These are phyloP conservation scores for Syngnathus acus DNA, from an alignment of 2,797 vertebrate species.

Conservation along the genomic window DNA sequence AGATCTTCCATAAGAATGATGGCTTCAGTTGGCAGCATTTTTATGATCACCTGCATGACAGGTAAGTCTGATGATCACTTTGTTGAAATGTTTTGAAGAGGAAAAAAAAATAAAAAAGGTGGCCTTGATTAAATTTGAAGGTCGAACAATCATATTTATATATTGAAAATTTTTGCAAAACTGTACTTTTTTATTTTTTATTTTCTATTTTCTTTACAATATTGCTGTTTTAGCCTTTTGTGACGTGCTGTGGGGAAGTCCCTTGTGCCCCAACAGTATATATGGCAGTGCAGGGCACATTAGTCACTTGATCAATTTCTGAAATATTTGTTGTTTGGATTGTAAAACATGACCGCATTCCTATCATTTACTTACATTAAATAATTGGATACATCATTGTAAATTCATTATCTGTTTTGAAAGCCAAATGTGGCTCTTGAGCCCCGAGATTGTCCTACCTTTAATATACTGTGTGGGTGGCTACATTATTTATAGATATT, in stretches of 20 bases:
- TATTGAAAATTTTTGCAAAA: not conserved
- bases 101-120: conserved; percentile 10
- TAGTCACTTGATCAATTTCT: too few species aligned
- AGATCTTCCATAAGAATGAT: conserved; percentile 22
- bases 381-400: too few species aligned
- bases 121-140: not conserved
- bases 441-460: too few species aligned
- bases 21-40: conserved; percentile 7
- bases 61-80: not conserved
- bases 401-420: too few species aligned
- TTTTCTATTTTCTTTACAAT: not conserved
- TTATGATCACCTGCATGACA: conserved; percentile 34
- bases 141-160: not conserved
- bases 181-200: too few species aligned
- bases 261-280: not conserved
- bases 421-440: too few species aligned
- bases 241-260: not conserved
- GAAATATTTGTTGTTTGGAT: too few species aligned
- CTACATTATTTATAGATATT: not conserved
- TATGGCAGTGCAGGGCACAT: too few species aligned
- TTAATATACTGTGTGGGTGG: too few species aligned
- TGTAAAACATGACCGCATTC: too few species aligned
- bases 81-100: not conserved
- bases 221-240: not conserved
- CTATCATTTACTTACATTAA: too few species aligned